Conservation (phyloP, 53 echinoderm and acorn worm genomes). For the Mesocentrotus franciscanus region DNA sequence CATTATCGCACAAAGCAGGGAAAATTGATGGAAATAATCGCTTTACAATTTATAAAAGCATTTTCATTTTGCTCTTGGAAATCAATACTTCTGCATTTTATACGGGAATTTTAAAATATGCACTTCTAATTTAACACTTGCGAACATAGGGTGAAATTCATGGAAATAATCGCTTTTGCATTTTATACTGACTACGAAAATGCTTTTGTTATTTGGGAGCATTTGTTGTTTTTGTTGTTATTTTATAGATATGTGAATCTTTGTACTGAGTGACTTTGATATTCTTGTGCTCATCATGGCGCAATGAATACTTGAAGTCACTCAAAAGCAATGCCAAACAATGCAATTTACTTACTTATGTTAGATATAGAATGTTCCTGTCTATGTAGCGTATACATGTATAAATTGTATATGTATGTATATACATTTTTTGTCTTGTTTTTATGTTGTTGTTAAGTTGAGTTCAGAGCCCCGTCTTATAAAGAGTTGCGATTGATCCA, state of each 20-base stretch:
- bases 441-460: too few relatives aligned
- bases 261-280: neutral
- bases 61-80: neutral
- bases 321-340: slow-evolving; percentile 19
- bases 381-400: neutral
- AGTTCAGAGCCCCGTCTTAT: too few relatives aligned
- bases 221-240: neutral
- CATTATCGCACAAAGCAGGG: too few relatives aligned
- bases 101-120: neutral
- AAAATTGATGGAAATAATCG: too few relatives aligned
- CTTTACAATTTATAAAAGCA: too few relatives aligned
- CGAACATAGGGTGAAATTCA: neutral
- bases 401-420: too few relatives aligned
- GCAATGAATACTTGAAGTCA: neutral
- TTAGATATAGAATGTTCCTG: neutral
- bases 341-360: neutral
- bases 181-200: neutral
- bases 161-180: neutral
- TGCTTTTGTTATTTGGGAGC: neutral
- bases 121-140: neutral
- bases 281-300: neutral
- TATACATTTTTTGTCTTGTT: too few relatives aligned
- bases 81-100: neutral
- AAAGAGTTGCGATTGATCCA: too few relatives aligned
- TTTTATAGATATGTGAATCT: neutral